Evolutionary conservation across 2,797 vertebrate species (phyloP).

Genomic region (Cryptoblepharus egeriae): DNA sequence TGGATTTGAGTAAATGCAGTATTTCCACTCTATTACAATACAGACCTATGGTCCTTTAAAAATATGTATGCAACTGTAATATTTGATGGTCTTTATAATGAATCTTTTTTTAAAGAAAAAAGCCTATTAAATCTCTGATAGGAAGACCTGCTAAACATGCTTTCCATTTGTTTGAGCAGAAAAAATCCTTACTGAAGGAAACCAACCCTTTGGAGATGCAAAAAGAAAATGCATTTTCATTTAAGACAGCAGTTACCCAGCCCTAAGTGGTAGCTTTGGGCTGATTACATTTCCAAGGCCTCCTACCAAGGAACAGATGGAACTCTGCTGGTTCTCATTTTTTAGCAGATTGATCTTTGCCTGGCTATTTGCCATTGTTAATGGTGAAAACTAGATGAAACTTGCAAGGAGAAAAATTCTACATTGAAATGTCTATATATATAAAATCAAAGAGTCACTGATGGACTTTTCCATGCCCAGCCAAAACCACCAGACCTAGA

Average conservation of each 20-base stretch:
- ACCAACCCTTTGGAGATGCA: background rate
- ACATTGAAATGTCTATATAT: no score
- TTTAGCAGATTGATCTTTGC: background rate
- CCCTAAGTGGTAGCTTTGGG: slow-evolving; percentile 25
- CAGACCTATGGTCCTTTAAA: background rate
- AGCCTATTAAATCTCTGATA: background rate
- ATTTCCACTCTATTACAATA: background rate
- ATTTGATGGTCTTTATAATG: background rate
- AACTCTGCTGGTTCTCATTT: background rate
- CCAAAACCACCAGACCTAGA: no score
- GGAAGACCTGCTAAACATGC: background rate
- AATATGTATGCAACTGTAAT: background rate
- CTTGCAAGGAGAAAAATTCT: background rate
- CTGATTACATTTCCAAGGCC: background rate
- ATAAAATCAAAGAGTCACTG: no score
- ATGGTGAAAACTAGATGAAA: background rate
- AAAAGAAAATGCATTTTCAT: slow-evolving; percentile 40
- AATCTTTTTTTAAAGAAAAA: background rate
- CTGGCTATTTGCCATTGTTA: background rate
- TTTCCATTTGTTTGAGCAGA: background rate
- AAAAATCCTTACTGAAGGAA: slow-evolving; percentile 6
- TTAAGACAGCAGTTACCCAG: background rate
- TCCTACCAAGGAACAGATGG: background rate
- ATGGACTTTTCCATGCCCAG: no score
- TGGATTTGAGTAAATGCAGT: no score